Percentiles rank a stretch among this genome's conserved stretches.
Conservation (phyloP, 1,140 invertebrate species). For the Atta colombica region DNA sequence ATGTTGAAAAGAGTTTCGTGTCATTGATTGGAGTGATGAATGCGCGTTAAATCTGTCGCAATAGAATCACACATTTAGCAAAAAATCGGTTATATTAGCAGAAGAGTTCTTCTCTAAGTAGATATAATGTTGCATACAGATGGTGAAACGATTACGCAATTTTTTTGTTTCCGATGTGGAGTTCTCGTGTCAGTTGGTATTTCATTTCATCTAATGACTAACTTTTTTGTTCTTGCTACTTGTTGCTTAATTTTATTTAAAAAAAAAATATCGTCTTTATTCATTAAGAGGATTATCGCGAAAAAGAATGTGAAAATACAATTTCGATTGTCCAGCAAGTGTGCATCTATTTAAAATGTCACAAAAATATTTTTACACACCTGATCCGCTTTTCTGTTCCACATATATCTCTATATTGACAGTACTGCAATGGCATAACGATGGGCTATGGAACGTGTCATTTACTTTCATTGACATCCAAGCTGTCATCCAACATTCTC, state of each 20-base stretch:
- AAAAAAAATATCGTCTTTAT: conserved; percentile 20
- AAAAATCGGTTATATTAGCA: conserved; percentile 57
- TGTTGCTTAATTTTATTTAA: conserved; percentile 13
- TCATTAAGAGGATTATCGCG: neutral
- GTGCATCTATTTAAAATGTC: conserved; percentile 40
- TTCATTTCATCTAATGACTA: neutral
- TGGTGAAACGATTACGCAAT: conserved; percentile 44
- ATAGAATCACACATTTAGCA: conserved; percentile 27
- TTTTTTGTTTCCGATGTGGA: neutral
- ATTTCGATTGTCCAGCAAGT: neutral
- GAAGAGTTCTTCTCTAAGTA: neutral
- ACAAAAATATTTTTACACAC: conserved; percentile 54
- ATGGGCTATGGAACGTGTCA: conserved; percentile 7
- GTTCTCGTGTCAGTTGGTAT: neutral
- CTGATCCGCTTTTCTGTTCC: conserved; percentile 51
- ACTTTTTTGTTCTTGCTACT: conserved; percentile 28
- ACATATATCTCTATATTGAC: conserved; percentile 53
- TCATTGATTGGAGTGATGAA: conserved; percentile 65
- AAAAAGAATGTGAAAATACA: neutral
- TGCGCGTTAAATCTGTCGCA: conserved; percentile 66
- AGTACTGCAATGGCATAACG: conserved; percentile 31
- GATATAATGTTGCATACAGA: conserved; percentile 31
- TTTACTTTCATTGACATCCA: conserved; percentile 46
- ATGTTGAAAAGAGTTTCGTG: conserved; percentile 42
- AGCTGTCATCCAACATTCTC: conserved; percentile 40